Conservation (phyloP, 2,797 vertebrate genomes). For the Muraenolepis orangiensis region DNA sequence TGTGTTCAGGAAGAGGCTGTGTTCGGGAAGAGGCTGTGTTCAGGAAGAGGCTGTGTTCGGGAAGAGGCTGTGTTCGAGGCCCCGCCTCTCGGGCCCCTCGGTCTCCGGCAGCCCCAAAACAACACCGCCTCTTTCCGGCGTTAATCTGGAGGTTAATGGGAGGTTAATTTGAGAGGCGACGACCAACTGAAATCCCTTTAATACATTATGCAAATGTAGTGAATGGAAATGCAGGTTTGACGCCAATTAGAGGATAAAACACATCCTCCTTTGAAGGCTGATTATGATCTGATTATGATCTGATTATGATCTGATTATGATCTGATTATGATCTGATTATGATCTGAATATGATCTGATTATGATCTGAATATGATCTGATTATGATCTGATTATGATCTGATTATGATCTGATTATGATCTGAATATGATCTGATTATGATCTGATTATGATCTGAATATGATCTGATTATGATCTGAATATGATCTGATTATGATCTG, state of each 20-base stretch:
- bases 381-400: constrained; percentile 39
- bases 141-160: constrained; percentile 77
- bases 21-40: no score
- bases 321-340: constrained; percentile 38
- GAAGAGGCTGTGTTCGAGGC: constrained; percentile 67
- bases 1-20: no score
- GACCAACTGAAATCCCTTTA: constrained; percentile 54
- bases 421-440: constrained; percentile 35
- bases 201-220: constrained; percentile 67
- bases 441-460: constrained; percentile 39
- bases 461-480: constrained; percentile 39
- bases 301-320: constrained; percentile 40
- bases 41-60: constrained; percentile 47
- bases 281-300: constrained; percentile 36
- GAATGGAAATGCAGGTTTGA: constrained; percentile 37
- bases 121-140: constrained; percentile 47
- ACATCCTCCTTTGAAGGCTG: constrained; percentile 42
- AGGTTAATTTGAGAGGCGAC: constrained; percentile 74
- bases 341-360: constrained; percentile 37
- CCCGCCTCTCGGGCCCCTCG: no score
- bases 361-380: no score
- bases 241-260: constrained; percentile 52
- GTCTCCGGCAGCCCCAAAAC: constrained; percentile 4
- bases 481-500: constrained; percentile 34
- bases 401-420: constrained; percentile 38